Conservation (phyloP, 2,113 vertebrate genomes). For the Sisor rabdophorus region DNA sequence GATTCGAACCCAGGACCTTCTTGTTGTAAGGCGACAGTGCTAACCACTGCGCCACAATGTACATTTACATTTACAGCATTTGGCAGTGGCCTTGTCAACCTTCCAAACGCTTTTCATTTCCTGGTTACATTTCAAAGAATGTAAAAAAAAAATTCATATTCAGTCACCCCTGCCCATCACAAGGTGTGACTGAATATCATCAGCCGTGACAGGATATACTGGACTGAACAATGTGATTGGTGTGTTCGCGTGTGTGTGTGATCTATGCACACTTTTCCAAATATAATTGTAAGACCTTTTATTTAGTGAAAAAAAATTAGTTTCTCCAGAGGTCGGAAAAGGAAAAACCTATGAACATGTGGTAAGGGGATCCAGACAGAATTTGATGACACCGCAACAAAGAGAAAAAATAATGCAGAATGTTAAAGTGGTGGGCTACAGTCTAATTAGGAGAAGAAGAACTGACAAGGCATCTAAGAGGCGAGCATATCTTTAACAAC, state of each 20-base stretch:
- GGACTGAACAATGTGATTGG: background rate
- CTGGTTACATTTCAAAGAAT: too few species aligned
- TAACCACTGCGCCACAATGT: too few species aligned
- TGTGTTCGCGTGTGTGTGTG: too few species aligned
- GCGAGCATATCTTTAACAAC: background rate
- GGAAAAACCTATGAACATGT: background rate
- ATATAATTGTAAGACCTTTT: background rate
- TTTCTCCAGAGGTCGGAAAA: background rate
- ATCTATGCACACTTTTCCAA: background rate
- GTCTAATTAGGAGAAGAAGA: background rate
- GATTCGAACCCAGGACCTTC: too few species aligned
- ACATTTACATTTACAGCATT: too few species aligned
- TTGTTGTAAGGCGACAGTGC: too few species aligned
- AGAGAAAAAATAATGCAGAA: background rate
- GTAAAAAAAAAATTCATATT: too few species aligned
- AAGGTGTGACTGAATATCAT: too few species aligned
- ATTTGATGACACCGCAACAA: background rate
- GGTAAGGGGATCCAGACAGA: too few species aligned
- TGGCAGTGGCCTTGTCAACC: too few species aligned
- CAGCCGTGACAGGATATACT: background rate
- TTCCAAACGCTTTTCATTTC: too few species aligned
- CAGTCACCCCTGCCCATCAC: too few species aligned
- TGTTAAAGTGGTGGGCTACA: background rate
- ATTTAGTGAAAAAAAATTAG: background rate
- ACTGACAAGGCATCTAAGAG: background rate